Conservation (phyloP, 2,113 vertebrate species). For the Macaca mulatta region DNA sequence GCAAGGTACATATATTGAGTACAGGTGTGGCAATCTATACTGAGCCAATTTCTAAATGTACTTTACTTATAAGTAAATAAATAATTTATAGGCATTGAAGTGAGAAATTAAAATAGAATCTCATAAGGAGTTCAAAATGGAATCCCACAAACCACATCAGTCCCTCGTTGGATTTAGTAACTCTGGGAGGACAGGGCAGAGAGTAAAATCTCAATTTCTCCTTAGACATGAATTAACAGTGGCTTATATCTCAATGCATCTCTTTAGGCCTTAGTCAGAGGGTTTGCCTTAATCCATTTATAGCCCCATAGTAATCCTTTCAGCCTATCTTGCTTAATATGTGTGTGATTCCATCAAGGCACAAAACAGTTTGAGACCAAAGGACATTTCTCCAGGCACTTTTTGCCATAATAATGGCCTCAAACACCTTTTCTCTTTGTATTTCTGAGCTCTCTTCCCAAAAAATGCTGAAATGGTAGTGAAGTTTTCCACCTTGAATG, state of each 20-base stretch:
- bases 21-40: slow-evolving; percentile 19
- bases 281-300: background rate
- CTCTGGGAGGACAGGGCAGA: background rate
- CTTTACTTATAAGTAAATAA: background rate
- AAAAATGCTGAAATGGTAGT: background rate
- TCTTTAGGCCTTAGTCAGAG: background rate
- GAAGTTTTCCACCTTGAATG: background rate
- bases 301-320: background rate
- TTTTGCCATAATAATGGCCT: background rate
- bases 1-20: background rate
- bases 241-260: background rate
- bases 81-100: background rate
- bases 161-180: background rate
- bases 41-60: slow-evolving; percentile 29
- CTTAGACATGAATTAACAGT: background rate
- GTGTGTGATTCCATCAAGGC: background rate
- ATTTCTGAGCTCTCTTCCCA: background rate
- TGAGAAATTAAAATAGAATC: background rate
- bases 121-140: background rate
- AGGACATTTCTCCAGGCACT: background rate
- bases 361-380: background rate
- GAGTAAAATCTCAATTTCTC: background rate
- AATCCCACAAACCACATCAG: background rate
- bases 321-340: background rate
- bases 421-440: background rate